Evolutionary conservation across 2,797 vertebrate genomes (phyloP).

Genomic region (Channa striata): DNA sequence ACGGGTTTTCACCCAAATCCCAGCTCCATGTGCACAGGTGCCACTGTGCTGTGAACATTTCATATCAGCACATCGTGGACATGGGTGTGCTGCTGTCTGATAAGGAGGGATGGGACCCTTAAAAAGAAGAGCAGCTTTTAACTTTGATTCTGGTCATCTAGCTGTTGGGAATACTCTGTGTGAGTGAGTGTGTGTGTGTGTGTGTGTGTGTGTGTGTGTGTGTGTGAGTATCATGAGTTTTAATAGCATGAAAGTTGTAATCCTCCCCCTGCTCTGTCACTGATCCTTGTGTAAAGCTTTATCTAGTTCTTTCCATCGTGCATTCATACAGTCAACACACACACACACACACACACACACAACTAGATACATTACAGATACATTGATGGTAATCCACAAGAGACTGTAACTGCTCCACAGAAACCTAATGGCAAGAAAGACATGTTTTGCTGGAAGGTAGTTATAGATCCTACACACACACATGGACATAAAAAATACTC

Average conservation of each 20-base stretch:
- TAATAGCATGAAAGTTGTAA: slow-evolving; percentile 46
- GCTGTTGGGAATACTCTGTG: no score
- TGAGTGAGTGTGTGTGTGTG: no score
- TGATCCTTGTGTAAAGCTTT: slow-evolving; percentile 46
- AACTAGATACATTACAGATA: no score
- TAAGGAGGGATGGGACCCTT: slow-evolving; percentile 1
- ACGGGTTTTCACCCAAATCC: not conserved
- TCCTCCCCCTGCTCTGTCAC: slow-evolving; percentile 34
- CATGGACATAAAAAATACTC: not conserved
- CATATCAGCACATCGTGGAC: not conserved
- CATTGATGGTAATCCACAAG: not conserved
- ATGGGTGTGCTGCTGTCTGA: slow-evolving; percentile 16
- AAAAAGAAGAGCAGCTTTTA: slow-evolving; percentile 6
- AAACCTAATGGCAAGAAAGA: not conserved
- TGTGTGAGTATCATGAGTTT: slow-evolving; percentile 20
- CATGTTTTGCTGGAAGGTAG: not conserved
- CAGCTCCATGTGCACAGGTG: not conserved
- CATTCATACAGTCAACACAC: slow-evolving; percentile 9
- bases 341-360: slow-evolving; percentile 1
- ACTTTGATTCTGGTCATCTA: no score
- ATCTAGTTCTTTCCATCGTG: slow-evolving; percentile 16
- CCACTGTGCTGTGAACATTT: not conserved
- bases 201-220: slow-evolving; percentile 4
- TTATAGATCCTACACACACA: not conserved
- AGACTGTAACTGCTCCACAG: not conserved